These are phyloP conservation scores for Diploptera punctata DNA, from an alignment of 2,888 invertebrate species.

Conservation along the genomic window DNA sequence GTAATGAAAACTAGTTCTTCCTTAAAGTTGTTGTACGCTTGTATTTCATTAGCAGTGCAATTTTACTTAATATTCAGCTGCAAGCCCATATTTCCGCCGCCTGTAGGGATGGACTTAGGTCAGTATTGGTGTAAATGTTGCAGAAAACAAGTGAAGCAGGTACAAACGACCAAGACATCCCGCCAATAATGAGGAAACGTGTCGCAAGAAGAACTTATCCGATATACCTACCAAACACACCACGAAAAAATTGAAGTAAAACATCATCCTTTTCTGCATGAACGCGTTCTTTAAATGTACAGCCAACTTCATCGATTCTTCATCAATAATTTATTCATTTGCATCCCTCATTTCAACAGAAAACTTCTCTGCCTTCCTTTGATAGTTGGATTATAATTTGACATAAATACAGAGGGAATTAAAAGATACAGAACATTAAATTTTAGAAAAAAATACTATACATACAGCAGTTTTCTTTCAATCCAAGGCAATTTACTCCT, in stretches of 20 bases:
- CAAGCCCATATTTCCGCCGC: conserved; percentile 19
- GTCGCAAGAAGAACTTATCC: conserved; percentile 20
- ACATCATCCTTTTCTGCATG: conserved; percentile 27
- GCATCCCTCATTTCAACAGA: too few species aligned
- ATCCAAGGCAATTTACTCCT: too few species aligned
- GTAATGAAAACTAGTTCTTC: too few species aligned
- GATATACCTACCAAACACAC: background rate
- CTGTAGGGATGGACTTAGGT: conserved; percentile 6
- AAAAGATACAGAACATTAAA: too few species aligned
- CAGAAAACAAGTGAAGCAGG: conserved; percentile 2
- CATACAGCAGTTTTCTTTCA: too few species aligned
- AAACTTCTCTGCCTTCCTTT: too few species aligned
- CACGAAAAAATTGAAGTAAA: conserved; percentile 10
- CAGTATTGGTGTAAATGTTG: background rate
- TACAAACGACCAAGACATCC: conserved; percentile 29
- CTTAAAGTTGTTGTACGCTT: background rate
- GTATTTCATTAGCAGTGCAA: background rate
- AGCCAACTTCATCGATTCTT: background rate
- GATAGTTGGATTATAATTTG: too few species aligned
- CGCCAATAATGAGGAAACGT: conserved; percentile 30
- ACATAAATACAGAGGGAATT: too few species aligned
- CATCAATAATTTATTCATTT: too few species aligned
- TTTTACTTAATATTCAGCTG: background rate
- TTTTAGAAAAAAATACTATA: too few species aligned
- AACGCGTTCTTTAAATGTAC: conserved; percentile 26